phyloP scores from a whole-genome alignment of 2,888 invertebrate genomes.

The Philonicus albiceps region DNA sequence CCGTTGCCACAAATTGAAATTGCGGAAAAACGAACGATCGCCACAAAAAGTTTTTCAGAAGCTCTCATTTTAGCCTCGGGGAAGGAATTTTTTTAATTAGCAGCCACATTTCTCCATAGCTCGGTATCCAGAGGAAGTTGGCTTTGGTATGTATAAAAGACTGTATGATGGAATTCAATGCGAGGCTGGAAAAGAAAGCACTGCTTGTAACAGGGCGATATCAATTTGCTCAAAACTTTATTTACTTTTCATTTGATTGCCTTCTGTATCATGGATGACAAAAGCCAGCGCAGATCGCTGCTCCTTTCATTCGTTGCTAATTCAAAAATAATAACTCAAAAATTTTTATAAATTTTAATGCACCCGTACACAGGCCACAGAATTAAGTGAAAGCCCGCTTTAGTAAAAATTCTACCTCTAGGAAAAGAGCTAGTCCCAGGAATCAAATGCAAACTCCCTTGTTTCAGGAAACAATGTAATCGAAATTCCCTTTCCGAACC shows the following conservation, averaged over 20 bases:
- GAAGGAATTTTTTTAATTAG: conserved; percentile 35
- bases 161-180: background rate
- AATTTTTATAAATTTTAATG: conserved; percentile 31
- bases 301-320: conserved; percentile 17
- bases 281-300: background rate
- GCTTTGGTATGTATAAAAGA: conserved; percentile 3
- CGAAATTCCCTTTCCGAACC: background rate
- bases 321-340: conserved; percentile 32
- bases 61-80: conserved; percentile 3
- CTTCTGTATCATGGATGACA: background rate
- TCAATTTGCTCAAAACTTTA: background rate
- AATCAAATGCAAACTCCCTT: conserved; percentile 6
- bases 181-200: background rate
- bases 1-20: conserved; percentile 39
- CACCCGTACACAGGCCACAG: background rate
- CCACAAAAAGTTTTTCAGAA: conserved; percentile 29
- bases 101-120: conserved; percentile 16
- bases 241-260: conserved; percentile 31
- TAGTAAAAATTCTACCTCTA: background rate
- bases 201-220: background rate
- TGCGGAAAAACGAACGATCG: conserved; percentile 37
- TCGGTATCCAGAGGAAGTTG: conserved; percentile 4
- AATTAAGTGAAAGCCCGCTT: background rate
- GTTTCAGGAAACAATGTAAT: conserved; percentile 28
- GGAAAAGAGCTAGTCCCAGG: background rate